phyloP scores from a whole-genome alignment of 1,140 invertebrate genomes.

The Dryas iulia region DNA sequence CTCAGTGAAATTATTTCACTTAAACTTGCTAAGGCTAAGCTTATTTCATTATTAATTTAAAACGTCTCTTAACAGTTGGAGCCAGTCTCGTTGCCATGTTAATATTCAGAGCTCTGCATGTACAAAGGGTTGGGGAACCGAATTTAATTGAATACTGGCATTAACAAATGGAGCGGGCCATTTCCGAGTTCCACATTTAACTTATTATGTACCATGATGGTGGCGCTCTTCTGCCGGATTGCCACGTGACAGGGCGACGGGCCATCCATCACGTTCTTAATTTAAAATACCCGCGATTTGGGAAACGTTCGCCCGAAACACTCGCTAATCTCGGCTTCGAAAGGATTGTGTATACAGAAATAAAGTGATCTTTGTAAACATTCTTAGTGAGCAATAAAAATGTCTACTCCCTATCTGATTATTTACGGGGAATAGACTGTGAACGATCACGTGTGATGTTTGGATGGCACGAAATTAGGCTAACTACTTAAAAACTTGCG shows the following conservation, averaged over 20 bases:
- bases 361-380: slow-evolving; percentile 58
- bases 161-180: slow-evolving; percentile 74
- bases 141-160: slow-evolving; percentile 77
- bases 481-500: slow-evolving; percentile 50
- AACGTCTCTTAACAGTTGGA: slow-evolving; percentile 34
- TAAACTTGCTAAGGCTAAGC: background rate
- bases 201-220: slow-evolving; percentile 72
- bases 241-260: slow-evolving; percentile 67
- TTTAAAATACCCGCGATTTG: slow-evolving; percentile 76
- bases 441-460: slow-evolving; percentile 27
- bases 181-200: slow-evolving; percentile 75
- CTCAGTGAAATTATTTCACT: background rate
- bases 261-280: slow-evolving; percentile 77
- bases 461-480: slow-evolving; percentile 45
- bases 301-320: slow-evolving; percentile 54
- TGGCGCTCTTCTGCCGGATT: slow-evolving; percentile 55
- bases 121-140: slow-evolving; percentile 69
- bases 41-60: slow-evolving; percentile 31
- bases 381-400: slow-evolving; percentile 55
- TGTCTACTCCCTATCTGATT: slow-evolving; percentile 45
- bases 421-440: slow-evolving; percentile 38
- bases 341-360: slow-evolving; percentile 52
- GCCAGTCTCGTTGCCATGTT: slow-evolving; percentile 38
- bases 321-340: slow-evolving; percentile 60
- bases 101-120: slow-evolving; percentile 64